Evolutionary conservation across 2,888 invertebrate species (phyloP).

Genomic region (Acronicta aceris): DNA sequence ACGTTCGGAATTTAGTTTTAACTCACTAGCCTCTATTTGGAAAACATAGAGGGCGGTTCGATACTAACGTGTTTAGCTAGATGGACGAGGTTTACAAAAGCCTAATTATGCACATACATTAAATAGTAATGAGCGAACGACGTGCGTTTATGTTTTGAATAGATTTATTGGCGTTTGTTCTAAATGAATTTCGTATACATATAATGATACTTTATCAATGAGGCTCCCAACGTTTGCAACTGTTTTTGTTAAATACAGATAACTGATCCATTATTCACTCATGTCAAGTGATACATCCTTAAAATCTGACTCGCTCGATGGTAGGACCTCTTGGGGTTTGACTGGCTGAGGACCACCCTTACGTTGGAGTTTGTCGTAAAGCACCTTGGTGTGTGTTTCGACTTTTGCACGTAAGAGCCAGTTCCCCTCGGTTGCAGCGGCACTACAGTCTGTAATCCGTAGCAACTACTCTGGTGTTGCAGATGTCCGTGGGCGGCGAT

Average conservation of each 20-base stretch:
- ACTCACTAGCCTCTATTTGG: slow-evolving; percentile 13
- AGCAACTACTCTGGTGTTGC: too few species aligned
- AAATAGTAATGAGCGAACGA: slow-evolving; percentile 42
- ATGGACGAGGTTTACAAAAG: slow-evolving; percentile 34
- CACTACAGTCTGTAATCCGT: too few species aligned
- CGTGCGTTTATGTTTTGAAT: slow-evolving; percentile 18
- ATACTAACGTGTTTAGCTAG: slow-evolving; percentile 24
- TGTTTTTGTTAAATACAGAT: background rate
- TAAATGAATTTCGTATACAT: slow-evolving; percentile 13
- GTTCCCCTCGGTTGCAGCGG: too few species aligned
- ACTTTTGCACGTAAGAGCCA: too few species aligned
- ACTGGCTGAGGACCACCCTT: too few species aligned
- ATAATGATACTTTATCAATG: background rate
- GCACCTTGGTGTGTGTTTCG: too few species aligned
- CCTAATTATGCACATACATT: slow-evolving; percentile 52
- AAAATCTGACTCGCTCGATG: too few species aligned
- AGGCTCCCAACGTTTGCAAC: background rate
- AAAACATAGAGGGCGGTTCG: slow-evolving; percentile 19
- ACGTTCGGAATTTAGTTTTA: slow-evolving; percentile 34
- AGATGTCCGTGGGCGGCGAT: too few species aligned
- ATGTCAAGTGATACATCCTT: too few species aligned
- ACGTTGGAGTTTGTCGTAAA: too few species aligned
- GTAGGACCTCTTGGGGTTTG: too few species aligned
- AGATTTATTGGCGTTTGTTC: slow-evolving; percentile 14
- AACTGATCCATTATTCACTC: too few species aligned